Conservation (phyloP, 1,140 invertebrate species). For the Neotoxoptera formosana region DNA sequence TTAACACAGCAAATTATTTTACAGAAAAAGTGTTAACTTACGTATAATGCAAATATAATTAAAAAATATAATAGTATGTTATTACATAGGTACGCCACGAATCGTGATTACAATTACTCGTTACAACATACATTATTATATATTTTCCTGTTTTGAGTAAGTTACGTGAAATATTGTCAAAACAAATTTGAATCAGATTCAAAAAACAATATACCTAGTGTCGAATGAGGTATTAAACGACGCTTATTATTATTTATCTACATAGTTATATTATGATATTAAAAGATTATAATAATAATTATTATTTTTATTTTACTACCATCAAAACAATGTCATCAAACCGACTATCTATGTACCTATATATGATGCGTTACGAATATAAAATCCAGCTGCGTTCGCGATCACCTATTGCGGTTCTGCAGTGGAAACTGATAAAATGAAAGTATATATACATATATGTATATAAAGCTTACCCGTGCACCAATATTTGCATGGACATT, state of each 20-base stretch:
- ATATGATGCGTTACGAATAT: no score
- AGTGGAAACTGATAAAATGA: neutral
- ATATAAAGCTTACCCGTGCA: neutral
- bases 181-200: neutral
- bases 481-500: neutral
- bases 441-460: neutral
- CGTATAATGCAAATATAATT: neutral
- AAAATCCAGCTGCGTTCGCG: neutral
- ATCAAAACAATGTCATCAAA: neutral
- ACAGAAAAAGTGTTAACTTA: neutral
- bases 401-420: neutral
- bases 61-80: neutral
- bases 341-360: no score
- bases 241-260: neutral
- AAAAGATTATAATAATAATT: no score
- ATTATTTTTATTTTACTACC: neutral
- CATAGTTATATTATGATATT: neutral
- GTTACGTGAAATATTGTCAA: conserved; percentile 19
- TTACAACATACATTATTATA: neutral
- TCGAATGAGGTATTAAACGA: neutral
- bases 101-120: neutral
- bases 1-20: neutral
- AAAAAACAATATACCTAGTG: neutral
- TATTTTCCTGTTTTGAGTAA: neutral
- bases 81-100: neutral